phyloP scores from a whole-genome alignment of 2,113 vertebrate species.

The Sturnus vulgaris region DNA sequence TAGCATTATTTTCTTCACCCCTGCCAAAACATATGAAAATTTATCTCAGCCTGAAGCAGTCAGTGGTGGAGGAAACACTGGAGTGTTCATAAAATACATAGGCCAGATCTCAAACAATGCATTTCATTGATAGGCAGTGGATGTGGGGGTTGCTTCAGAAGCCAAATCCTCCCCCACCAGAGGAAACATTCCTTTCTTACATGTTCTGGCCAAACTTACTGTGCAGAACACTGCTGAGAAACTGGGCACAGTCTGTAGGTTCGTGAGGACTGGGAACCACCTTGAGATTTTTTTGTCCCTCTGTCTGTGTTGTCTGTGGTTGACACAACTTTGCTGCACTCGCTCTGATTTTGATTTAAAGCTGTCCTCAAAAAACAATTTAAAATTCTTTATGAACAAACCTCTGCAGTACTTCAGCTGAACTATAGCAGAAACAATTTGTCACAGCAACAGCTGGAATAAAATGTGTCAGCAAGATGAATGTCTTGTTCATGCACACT shows the following conservation, averaged over 20 bases:
- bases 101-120: background rate
- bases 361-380: background rate
- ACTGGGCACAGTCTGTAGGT: background rate
- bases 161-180: background rate
- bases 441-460: constrained; percentile 67
- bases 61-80: background rate
- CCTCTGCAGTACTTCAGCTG: background rate
- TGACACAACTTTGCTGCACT: background rate
- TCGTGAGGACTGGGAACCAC: background rate
- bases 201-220: background rate
- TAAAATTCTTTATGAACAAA: background rate
- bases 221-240: background rate
- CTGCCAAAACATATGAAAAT: background rate
- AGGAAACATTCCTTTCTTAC: background rate
- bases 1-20: background rate
- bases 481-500: constrained; percentile 13
- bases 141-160: background rate
- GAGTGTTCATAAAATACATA: background rate
- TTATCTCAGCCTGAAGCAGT: background rate
- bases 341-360: background rate
- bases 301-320: background rate
- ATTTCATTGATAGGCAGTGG: background rate
- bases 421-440: constrained; percentile 44
- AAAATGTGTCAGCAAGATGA: constrained; percentile 44
- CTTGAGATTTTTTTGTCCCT: background rate